Evolutionary conservation across 2,113 vertebrate genomes (phyloP).

Genomic region (Malaclemys terrapin): DNA sequence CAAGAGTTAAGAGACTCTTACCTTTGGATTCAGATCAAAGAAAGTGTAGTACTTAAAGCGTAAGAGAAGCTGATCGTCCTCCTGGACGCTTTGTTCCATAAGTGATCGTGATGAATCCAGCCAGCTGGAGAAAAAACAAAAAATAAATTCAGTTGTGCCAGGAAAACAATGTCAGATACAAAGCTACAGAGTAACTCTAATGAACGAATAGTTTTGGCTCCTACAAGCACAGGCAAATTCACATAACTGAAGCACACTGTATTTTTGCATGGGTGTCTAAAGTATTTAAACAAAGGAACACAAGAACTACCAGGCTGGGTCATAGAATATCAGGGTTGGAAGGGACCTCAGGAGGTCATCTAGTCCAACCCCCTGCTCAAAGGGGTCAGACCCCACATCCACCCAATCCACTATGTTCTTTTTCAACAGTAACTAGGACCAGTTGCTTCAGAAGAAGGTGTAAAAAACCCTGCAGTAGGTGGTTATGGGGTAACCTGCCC

Average conservation of each 20-base stretch:
- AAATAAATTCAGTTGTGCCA: constrained; percentile 25
- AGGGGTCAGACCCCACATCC: not conserved
- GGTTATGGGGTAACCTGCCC: not conserved
- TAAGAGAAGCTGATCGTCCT: constrained; percentile 90
- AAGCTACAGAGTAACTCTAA: constrained; percentile 4
- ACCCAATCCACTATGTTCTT: not conserved
- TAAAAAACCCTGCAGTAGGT: not conserved
- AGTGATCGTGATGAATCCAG: constrained; percentile 95
- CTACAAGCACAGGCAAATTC: not conserved
- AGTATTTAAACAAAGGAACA: not conserved
- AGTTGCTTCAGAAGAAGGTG: not conserved
- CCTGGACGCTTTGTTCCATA: constrained; percentile 94
- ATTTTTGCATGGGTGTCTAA: not conserved
- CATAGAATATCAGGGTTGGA: too few relatives aligned
- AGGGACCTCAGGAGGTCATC: too few relatives aligned
- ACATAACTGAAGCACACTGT: not conserved
- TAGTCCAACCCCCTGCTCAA: too few relatives aligned
- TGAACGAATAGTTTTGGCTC: not conserved
- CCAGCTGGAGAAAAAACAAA: constrained; percentile 85
- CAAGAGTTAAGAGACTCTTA: constrained; percentile 72
- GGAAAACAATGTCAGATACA: constrained; percentile 6
- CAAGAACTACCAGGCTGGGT: not conserved
- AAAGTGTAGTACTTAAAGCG: constrained; percentile 98
- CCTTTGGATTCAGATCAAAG: constrained; percentile 98
- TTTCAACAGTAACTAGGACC: not conserved